These are phyloP conservation scores for Megathymus violae DNA, from an alignment of 1,140 invertebrate genomes.

Conservation along the genomic window DNA sequence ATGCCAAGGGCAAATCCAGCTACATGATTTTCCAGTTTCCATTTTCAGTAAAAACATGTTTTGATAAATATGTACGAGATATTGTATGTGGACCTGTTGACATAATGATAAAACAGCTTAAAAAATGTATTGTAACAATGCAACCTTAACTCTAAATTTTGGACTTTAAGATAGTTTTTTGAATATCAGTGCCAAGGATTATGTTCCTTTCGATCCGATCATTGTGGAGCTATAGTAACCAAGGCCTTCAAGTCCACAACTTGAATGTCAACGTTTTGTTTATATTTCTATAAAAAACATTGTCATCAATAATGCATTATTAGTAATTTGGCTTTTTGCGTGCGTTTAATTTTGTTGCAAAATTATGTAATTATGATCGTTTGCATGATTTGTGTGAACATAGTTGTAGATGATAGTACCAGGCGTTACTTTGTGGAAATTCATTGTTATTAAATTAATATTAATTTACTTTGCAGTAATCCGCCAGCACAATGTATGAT, in stretches of 20 bases:
- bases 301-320: constrained; percentile 50
- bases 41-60: constrained; percentile 75
- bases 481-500: too few species aligned
- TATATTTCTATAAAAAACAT: constrained; percentile 49
- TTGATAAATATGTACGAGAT: constrained; percentile 46
- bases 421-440: too few species aligned
- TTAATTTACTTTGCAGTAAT: too few species aligned
- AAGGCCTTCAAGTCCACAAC: constrained; percentile 52
- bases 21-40: constrained; percentile 72
- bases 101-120: constrained; percentile 21
- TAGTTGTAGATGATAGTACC: too few species aligned
- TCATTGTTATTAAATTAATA: too few species aligned
- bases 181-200: constrained; percentile 9
- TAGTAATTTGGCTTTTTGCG: constrained; percentile 41
- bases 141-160: constrained; percentile 16
- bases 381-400: not conserved
- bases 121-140: not conserved
- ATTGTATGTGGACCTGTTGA: constrained; percentile 34
- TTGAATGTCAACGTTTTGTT: constrained; percentile 59
- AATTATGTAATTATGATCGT: constrained; percentile 5
- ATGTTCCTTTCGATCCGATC: not conserved
- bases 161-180: not conserved
- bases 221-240: constrained; percentile 43
- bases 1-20: constrained; percentile 65
- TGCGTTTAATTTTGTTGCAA: constrained; percentile 30